Conservation (phyloP, 2,113 vertebrate species). For the Hyperopisus bebe region DNA sequence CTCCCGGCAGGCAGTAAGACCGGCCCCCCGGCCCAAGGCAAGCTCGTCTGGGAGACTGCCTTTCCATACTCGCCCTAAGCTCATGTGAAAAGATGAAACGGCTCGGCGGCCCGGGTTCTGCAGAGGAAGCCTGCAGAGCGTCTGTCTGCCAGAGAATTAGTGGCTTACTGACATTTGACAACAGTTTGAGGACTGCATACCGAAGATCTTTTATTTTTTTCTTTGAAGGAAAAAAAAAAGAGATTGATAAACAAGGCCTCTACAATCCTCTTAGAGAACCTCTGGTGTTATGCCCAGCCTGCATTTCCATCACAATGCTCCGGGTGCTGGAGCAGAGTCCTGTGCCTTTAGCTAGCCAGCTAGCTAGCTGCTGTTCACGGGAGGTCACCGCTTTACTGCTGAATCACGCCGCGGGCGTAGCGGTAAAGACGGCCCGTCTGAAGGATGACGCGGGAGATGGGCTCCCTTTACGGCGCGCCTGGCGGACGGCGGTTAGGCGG, state of each 20-base stretch:
- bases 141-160: slow-evolving; percentile 11
- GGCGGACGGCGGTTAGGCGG: slow-evolving; percentile 36
- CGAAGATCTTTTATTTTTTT: neutral
- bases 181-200: slow-evolving; percentile 1
- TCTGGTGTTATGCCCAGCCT: neutral
- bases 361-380: neutral
- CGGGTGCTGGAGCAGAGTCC: neutral
- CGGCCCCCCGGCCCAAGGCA: neutral
- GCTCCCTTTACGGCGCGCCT: slow-evolving; percentile 14
- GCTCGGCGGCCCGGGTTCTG: neutral
- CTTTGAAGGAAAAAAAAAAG: slow-evolving; percentile 20
- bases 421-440: neutral
- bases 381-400: neutral
- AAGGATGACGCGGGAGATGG: neutral
- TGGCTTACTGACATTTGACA: slow-evolving; percentile 15
- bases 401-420: neutral
- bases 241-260: slow-evolving; percentile 38
- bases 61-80: slow-evolving; percentile 7
- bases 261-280: slow-evolving; percentile 47
- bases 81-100: slow-evolving; percentile 16
- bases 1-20: neutral
- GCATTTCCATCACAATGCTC: neutral
- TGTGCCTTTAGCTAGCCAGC: neutral
- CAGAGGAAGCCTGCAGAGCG: neutral
- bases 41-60: neutral